Conservation (phyloP, 2,888 invertebrate species). For the Hoplodrina blanda region DNA sequence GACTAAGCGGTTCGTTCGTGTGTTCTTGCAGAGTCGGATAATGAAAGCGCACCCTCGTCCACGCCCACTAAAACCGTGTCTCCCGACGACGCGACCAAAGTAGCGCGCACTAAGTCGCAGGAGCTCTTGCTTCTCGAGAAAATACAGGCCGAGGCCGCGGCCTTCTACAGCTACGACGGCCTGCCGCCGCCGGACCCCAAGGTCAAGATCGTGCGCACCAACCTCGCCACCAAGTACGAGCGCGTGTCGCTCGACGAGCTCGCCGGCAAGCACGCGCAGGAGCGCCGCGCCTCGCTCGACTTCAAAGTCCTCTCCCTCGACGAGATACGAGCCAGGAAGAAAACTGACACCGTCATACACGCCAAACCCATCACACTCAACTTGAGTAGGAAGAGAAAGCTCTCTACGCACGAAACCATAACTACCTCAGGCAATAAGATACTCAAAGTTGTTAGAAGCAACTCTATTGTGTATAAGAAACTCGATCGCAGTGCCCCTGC, state of each 20-base stretch:
- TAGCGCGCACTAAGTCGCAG: conserved; percentile 91
- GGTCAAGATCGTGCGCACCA: conserved; percentile 76
- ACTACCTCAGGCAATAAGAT: conserved; percentile 86
- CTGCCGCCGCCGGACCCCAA: conserved; percentile 70
- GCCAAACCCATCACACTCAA: conserved; percentile 80
- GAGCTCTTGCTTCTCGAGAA: conserved; percentile 93
- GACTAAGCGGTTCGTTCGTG: conserved; percentile 85
- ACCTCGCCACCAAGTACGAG: conserved; percentile 83
- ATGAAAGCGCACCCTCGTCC: conserved; percentile 92
- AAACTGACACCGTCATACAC: conserved; percentile 71
- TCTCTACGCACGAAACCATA: conserved; percentile 84
- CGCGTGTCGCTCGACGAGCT: conserved; percentile 89
- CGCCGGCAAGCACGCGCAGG: conserved; percentile 74
- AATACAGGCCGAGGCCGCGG: conserved; percentile 93
- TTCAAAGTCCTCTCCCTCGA: conserved; percentile 88
- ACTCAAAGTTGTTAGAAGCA: conserved; percentile 86
- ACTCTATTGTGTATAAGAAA: conserved; percentile 86
- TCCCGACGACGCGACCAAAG: conserved; percentile 74
- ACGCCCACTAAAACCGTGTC: conserved; percentile 89
- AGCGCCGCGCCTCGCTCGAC: conserved; percentile 76
- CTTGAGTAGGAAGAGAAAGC: conserved; percentile 81
- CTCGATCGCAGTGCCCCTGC: conserved; percentile 74
- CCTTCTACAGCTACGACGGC: conserved; percentile 92
- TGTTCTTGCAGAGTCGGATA: conserved; percentile 95
- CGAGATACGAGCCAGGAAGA: conserved; percentile 87